Conservation (phyloP, 2,888 invertebrate species). For the Acronicta alni region DNA sequence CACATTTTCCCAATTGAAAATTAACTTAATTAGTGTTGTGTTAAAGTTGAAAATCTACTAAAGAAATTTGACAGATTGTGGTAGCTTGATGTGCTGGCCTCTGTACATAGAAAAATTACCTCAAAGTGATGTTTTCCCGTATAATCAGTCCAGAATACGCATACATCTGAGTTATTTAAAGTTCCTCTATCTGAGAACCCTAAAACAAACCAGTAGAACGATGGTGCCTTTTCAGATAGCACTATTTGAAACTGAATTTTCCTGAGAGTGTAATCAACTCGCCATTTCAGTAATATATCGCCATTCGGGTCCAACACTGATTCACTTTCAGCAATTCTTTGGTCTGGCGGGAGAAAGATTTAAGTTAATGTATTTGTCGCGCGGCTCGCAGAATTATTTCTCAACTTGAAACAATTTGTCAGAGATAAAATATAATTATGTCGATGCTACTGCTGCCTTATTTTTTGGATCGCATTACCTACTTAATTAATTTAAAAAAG, state of each 20-base stretch:
- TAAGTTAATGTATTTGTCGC: too few relatives aligned
- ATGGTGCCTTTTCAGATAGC: slow-evolving; percentile 80
- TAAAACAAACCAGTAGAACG: slow-evolving; percentile 93
- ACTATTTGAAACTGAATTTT: slow-evolving; percentile 86
- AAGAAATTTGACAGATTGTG: too few relatives aligned
- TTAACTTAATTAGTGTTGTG: too few relatives aligned
- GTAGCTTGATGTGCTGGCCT: too few relatives aligned
- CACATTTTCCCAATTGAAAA: too few relatives aligned
- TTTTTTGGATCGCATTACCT: too few relatives aligned
- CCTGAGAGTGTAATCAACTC: slow-evolving; percentile 72
- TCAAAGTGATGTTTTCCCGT: slow-evolving; percentile 87
- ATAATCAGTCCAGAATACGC: slow-evolving; percentile 94
- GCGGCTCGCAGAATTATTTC: too few relatives aligned
- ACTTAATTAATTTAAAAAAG: background rate
- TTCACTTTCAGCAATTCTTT: slow-evolving; percentile 75
- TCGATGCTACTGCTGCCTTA: too few relatives aligned
- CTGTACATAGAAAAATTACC: slow-evolving; percentile 61
- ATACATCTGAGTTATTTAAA: slow-evolving; percentile 93
- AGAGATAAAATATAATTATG: too few relatives aligned
- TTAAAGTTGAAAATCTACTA: too few relatives aligned
- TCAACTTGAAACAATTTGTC: too few relatives aligned
- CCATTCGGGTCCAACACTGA: slow-evolving; percentile 82
- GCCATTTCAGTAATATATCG: slow-evolving; percentile 79
- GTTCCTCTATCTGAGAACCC: slow-evolving; percentile 96
- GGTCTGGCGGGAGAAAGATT: slow-evolving; percentile 54